Evolutionary conservation across 2,888 invertebrate genomes (phyloP).

Genomic region (Apodemia zela): DNA sequence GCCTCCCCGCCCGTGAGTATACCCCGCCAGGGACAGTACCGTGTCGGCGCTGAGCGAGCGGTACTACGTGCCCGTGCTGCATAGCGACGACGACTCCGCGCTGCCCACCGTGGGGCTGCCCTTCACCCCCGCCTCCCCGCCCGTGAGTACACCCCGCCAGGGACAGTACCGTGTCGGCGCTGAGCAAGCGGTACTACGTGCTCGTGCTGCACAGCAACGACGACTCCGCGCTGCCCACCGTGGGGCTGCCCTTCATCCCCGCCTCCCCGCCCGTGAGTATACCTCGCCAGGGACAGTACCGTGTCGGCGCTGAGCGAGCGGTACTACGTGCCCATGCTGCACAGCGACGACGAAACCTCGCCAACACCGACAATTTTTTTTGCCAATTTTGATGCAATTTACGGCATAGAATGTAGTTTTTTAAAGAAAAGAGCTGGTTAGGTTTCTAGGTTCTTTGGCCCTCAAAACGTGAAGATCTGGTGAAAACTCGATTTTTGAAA

Average conservation of each 20-base stretch:
- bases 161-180: not conserved
- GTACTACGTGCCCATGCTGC: slow-evolving; percentile 93
- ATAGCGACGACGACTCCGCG: slow-evolving; percentile 87
- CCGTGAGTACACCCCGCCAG: slow-evolving; percentile 64
- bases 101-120: slow-evolving; percentile 89
- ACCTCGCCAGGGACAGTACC: not conserved
- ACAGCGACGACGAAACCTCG: slow-evolving; percentile 87
- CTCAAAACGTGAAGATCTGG: too few relatives aligned
- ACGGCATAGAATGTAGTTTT: too few relatives aligned
- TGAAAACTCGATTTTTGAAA: too few relatives aligned
- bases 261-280: slow-evolving; percentile 82
- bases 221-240: slow-evolving; percentile 85
- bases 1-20: slow-evolving; percentile 82
- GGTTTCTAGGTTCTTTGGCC: too few relatives aligned
- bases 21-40: not conserved
- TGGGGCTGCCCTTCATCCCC: slow-evolving; percentile 90
- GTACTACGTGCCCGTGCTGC: slow-evolving; percentile 93
- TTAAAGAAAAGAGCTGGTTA: too few relatives aligned
- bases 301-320: slow-evolving; percentile 65
- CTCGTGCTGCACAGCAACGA: slow-evolving; percentile 91
- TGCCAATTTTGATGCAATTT: slow-evolving; percentile 84
- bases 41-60: slow-evolving; percentile 65
- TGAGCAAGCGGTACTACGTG: slow-evolving; percentile 88
- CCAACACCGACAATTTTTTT: too few relatives aligned
- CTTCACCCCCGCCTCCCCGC: slow-evolving; percentile 85